A percentile compares a stretch with the other conserved stretches of the same genome.
Evolutionary conservation across 2,113 vertebrate genomes (phyloP).

Genomic region (Indri indri): DNA sequence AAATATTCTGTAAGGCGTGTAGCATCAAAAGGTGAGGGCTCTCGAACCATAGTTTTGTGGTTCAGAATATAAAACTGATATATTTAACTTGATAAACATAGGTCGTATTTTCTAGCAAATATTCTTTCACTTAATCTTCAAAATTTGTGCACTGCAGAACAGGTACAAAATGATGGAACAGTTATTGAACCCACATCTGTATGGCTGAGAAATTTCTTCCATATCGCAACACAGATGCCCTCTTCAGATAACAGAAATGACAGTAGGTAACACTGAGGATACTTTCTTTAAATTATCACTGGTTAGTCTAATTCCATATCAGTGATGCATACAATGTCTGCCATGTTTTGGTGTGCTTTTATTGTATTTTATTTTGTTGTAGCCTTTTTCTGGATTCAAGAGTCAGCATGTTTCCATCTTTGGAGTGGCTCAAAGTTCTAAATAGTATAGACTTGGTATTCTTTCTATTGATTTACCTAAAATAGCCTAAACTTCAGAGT

Average conservation of each 20-base stretch:
- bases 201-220: not conserved
- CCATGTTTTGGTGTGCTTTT: not conserved
- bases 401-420: not conserved
- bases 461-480: not conserved
- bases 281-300: not conserved
- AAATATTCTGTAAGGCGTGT: not conserved
- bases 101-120: not conserved
- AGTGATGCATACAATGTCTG: not conserved
- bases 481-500: not conserved
- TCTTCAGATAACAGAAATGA: not conserved
- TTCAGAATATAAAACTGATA: not conserved
- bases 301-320: not conserved
- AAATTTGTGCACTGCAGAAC: not conserved
- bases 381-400: not conserved
- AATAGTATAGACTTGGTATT: not conserved
- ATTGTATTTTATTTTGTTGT: not conserved
- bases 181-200: not conserved
- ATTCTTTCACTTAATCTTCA: not conserved
- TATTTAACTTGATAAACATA: not conserved
- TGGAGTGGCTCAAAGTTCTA: not conserved
- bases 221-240: not conserved
- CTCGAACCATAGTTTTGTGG: not conserved
- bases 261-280: too few species aligned
- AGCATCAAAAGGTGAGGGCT: not conserved
- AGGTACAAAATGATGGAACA: not conserved